Conservation (phyloP, 1,140 invertebrate species). For the Drosophila sproati region DNA sequence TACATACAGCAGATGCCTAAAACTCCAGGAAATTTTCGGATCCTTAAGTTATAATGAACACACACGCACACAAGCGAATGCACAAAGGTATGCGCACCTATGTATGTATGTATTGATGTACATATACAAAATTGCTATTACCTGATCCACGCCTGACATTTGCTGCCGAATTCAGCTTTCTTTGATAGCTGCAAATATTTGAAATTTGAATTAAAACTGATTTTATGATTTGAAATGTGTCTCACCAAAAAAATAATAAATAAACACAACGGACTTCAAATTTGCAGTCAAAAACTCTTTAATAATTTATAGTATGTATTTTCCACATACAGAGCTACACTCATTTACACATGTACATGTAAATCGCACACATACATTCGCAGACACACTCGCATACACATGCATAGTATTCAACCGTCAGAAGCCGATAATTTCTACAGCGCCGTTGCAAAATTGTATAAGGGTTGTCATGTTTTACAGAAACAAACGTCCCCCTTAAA, state of each 20-base stretch:
- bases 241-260: conserved; percentile 75
- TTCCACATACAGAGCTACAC: conserved; percentile 74
- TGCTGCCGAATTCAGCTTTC: conserved; percentile 67
- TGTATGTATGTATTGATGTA: conserved; percentile 46
- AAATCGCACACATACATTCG: conserved; percentile 46
- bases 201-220: conserved; percentile 23
- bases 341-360: conserved; percentile 61
- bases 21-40: neutral
- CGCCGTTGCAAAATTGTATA: conserved; percentile 40
- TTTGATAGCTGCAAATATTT: conserved; percentile 64
- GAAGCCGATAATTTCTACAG: conserved; percentile 40
- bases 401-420: conserved; percentile 21
- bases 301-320: conserved; percentile 65
- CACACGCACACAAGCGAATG: conserved; percentile 23
- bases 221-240: conserved; percentile 29
- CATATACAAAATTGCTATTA: conserved; percentile 77
- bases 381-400: conserved; percentile 23
- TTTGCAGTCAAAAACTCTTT: conserved; percentile 67
- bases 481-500: neutral
- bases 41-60: conserved; percentile 12
- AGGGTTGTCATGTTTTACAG: conserved; percentile 24
- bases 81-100: conserved; percentile 11
- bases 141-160: conserved; percentile 83
- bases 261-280: conserved; percentile 67
- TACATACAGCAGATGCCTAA: conserved; percentile 20